Conservation (phyloP, 1,140 invertebrate species). For the Asbolus verrucosus region DNA sequence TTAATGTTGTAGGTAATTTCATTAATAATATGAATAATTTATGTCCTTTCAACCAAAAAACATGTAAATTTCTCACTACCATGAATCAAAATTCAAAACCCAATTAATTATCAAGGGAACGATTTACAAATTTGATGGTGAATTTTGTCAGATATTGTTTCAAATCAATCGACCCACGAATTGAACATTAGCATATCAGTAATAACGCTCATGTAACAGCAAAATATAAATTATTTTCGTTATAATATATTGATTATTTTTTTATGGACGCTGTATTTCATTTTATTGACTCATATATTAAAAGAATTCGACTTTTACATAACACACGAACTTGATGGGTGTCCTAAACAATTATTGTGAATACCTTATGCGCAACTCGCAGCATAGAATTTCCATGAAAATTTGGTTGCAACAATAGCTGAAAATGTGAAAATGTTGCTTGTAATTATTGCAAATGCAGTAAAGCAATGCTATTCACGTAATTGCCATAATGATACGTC, state of each 20-base stretch:
- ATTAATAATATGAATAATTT: no score
- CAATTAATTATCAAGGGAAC: no score
- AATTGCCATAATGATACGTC: no score
- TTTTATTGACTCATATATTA: constrained; percentile 33
- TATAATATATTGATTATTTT: constrained; percentile 24
- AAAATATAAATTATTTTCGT: constrained; percentile 34
- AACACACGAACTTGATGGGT: constrained; percentile 21
- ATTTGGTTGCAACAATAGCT: background rate
- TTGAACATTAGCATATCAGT: no score
- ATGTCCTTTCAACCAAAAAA: no score
- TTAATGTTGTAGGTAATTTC: no score
- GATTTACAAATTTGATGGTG: no score
- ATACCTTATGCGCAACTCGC: background rate
- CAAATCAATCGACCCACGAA: constrained; percentile 9
- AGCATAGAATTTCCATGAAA: background rate
- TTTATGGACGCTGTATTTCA: constrained; percentile 12
- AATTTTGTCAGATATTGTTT: no score
- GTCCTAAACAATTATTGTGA: constrained; percentile 12
- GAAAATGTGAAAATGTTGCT: background rate
- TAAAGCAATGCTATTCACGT: no score
- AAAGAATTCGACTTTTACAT: constrained; percentile 19
- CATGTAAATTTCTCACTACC: no score
- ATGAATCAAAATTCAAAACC: no score
- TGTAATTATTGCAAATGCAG: no score
- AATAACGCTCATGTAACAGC: constrained; percentile 17